phyloP scores from a whole-genome alignment of 2,888 invertebrate genomes.

The Metopia argyrocephala region DNA sequence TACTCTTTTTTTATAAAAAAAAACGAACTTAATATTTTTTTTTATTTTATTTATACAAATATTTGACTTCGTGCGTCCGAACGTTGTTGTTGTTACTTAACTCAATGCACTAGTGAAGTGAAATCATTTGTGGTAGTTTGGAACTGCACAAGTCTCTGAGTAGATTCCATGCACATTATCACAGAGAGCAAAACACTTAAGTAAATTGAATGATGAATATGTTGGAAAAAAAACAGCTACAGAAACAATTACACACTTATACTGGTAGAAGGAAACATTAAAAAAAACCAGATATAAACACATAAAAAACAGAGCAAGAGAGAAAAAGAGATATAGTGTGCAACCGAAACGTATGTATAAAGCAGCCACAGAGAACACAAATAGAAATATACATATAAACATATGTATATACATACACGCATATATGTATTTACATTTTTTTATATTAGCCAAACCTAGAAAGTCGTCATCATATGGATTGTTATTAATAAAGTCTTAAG shows the following conservation, averaged over 20 bases:
- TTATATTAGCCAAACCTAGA: slow-evolving; percentile 52
- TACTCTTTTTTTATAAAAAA: no score
- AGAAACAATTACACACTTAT: no score
- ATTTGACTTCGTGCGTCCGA: slow-evolving; percentile 68
- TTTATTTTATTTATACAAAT: no score
- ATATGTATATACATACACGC: slow-evolving; percentile 13
- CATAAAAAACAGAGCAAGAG: slow-evolving; percentile 2
- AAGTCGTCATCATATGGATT: slow-evolving; percentile 19
- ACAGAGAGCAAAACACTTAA: neutral
- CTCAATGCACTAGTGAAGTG: slow-evolving; percentile 68
- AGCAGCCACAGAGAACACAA: neutral
- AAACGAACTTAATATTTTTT: no score
- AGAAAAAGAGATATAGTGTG: neutral
- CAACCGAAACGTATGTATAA: no score
- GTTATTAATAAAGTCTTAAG: slow-evolving; percentile 21
- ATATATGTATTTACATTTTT: neutral
- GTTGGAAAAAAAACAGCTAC: no score
- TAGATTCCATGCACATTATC: slow-evolving; percentile 26
- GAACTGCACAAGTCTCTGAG: no score
- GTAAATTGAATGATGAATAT: no score
- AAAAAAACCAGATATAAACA: slow-evolving; percentile 61
- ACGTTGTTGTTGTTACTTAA: slow-evolving; percentile 66
- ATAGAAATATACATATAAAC: neutral
- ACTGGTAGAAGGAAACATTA: no score
- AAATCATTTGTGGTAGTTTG: no score